Conservation (phyloP, 30 jellyfish, hydroid and myxozoan genomes). For the Cassiopea andromeda region DNA sequence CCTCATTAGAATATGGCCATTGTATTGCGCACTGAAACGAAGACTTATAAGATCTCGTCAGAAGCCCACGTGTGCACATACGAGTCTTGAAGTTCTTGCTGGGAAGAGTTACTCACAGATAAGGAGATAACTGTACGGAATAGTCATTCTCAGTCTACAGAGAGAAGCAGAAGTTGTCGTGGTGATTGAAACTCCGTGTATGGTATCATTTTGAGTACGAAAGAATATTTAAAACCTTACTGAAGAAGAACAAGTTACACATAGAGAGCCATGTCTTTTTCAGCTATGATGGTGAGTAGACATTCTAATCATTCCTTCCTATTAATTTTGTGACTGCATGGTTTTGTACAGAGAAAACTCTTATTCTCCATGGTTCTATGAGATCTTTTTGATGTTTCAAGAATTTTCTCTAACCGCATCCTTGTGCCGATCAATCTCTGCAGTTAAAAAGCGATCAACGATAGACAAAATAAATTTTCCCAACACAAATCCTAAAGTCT, state of each 20-base stretch:
- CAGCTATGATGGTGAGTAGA: not conserved
- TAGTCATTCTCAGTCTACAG: not conserved
- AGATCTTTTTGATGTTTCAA: too few species aligned
- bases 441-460: too few species aligned
- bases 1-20: not conserved
- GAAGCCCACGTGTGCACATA: slow-evolving; percentile 4
- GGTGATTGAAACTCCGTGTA: not conserved
- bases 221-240: not conserved
- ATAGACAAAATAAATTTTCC: too few species aligned
- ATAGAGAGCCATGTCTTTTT: not conserved
- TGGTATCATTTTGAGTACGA: not conserved
- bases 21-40: not conserved
- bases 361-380: too few species aligned
- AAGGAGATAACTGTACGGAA: not conserved
- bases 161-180: not conserved
- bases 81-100: not conserved
- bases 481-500: too few species aligned
- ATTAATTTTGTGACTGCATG: not conserved
- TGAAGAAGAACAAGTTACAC: not conserved
- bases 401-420: too few species aligned
- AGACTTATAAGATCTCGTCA: not conserved
- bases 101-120: not conserved
- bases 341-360: too few species aligned
- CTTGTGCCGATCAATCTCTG: too few species aligned
- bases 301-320: not conserved